These are phyloP conservation scores for Dipodomys stephensi DNA, from an alignment of 2,113 vertebrate genomes.

Conservation along the genomic window DNA sequence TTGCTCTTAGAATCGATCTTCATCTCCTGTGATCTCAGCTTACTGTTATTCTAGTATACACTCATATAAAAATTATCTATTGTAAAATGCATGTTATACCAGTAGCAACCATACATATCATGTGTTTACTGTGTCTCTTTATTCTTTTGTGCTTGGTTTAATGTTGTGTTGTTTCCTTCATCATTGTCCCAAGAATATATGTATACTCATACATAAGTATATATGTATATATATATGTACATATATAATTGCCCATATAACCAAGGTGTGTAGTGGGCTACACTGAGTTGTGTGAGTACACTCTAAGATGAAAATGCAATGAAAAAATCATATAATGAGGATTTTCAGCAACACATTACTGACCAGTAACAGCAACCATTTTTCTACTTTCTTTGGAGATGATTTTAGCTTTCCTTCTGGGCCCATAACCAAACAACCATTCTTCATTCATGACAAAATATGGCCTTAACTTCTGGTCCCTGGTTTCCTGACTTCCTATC, in stretches of 20 bases:
- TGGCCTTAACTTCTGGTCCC: slow-evolving; percentile 63
- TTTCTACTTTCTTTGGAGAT: slow-evolving; percentile 7
- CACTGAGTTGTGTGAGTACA: fast-evolving
- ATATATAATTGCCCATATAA: no score
- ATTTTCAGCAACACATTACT: not conserved
- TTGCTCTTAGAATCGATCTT: not conserved
- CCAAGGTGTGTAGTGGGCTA: not conserved
- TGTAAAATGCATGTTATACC: not conserved
- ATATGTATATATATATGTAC: no score
- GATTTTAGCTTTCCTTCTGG: not conserved
- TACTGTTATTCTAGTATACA: not conserved
- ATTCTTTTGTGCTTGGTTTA: not conserved
- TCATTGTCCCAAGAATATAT: not conserved
- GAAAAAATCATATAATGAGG: no score
- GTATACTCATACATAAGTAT: no score
- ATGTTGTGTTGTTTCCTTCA: not conserved
- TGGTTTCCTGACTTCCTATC: not conserved
- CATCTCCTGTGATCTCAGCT: not conserved
- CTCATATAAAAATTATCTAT: not conserved
- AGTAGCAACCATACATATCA: not conserved
- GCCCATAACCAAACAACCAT: slow-evolving; percentile 47
- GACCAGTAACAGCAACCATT: not conserved
- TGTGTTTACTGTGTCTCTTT: not conserved
- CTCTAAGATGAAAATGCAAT: no score
- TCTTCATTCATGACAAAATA: not conserved